phyloP scores from a whole-genome alignment of 2,888 invertebrate species.

The Drosophila sordidula region DNA sequence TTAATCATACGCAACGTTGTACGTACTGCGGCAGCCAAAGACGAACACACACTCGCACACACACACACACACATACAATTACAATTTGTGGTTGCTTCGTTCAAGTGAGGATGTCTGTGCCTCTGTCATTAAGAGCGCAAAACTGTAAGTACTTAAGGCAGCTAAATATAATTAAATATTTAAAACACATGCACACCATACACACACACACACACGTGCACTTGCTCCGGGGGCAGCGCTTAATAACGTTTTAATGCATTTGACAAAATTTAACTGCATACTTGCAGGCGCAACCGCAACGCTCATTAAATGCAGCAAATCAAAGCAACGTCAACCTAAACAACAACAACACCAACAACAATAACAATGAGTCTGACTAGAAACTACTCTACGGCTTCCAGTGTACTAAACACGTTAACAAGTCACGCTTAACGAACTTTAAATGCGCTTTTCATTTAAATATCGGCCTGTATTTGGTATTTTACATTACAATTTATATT shows the following conservation, averaged over 20 bases:
- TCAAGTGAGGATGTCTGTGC: slow-evolving; percentile 33
- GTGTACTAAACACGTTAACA: slow-evolving; percentile 8
- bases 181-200: slow-evolving; percentile 58
- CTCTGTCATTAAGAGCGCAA: slow-evolving; percentile 73
- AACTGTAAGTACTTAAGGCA: slow-evolving; percentile 79
- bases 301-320: slow-evolving; percentile 74
- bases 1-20: slow-evolving; percentile 65
- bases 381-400: slow-evolving; percentile 31
- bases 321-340: slow-evolving; percentile 46
- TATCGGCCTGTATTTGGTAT: background rate
- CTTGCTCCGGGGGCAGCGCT: slow-evolving; percentile 42
- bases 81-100: slow-evolving; percentile 16
- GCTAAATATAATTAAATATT: slow-evolving; percentile 81
- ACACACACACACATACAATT: slow-evolving; percentile 6
- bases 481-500: too few relatives aligned
- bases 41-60: slow-evolving; percentile 15
- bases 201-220: slow-evolving; percentile 13
- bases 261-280: slow-evolving; percentile 74
- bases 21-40: slow-evolving; percentile 13
- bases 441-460: slow-evolving; percentile 18
- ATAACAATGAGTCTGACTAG: slow-evolving; percentile 30
- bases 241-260: slow-evolving; percentile 76
- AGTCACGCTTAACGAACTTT: background rate
- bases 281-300: slow-evolving; percentile 72
- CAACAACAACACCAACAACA: slow-evolving; percentile 30